Evolutionary conservation across 64 coral and sea anemone genomes (phyloP), one percentile per base, ranked within the genome.

Genomic region (Hydrozoanthus tunicans): DNA sequence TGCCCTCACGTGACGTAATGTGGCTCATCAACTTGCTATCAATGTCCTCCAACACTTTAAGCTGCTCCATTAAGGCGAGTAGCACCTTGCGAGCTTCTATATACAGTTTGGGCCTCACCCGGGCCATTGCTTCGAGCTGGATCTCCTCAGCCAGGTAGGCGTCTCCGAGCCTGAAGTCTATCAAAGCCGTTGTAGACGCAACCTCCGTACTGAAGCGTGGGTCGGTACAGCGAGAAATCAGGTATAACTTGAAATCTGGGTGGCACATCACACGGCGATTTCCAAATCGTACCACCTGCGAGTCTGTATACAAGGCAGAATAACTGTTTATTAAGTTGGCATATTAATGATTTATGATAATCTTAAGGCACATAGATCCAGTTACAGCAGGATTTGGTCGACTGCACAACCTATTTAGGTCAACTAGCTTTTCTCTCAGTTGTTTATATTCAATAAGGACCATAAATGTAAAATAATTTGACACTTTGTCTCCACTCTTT

Each of bases 201-300:
- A 98, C 94, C 63, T 98, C 96, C 5, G 96, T 93, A 23, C 86
- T 92, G 70, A 95, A 98, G 27, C 73, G 77, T 88, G 94, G 91
- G 17, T 80, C 56, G 26, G 94, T 84, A 43, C 89, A 95, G 82
- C 96, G 91, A 57, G 91, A 95, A 13, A 98, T 81, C 51, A 98
- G 64, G 74, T 95, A 98, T 17, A 98, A 68, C 67, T 91, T 91
- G 61, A 98, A 98, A 57, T 93, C 91, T 68, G 93, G 93, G 53
- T 98, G 94, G 64, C 96, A 98, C 81, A 91, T 98, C 77, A 98
- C 93, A 59, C 96, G 93, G 62, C 96, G 93, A 75, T 78, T 93
- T 12, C 96, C 91, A 60, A 95, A 98, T 72, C 91, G 95, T 56
- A 98, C 96, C 9, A 95, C 66, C 77, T 98, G 91, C 3, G 82